Evolutionary conservation across 2,888 invertebrate species (phyloP).

Genomic region (Ferdinandea cuprea): DNA sequence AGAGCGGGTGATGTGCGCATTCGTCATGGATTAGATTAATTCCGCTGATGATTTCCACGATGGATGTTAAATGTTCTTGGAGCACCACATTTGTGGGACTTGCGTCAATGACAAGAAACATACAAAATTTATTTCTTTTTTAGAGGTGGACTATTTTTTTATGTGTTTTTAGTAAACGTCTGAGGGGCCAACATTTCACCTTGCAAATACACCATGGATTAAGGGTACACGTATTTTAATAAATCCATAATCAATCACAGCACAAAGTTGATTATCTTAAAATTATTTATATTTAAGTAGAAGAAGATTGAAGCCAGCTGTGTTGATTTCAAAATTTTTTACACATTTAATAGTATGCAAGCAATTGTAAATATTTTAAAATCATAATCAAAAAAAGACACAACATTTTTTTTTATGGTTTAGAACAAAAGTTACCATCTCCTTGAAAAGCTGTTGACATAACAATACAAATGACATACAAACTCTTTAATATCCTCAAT

Average conservation of each 20-base stretch:
- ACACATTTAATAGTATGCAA: too few species aligned
- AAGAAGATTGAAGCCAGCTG: too few species aligned
- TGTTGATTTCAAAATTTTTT: too few species aligned
- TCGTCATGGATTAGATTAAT: slow-evolving; percentile 67
- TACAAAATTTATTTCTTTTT: slow-evolving; percentile 18
- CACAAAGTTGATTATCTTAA: too few species aligned
- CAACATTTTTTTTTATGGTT: too few species aligned
- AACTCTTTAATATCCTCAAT: too few species aligned
- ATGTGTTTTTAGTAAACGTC: slow-evolving; percentile 3
- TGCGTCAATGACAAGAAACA: slow-evolving; percentile 46
- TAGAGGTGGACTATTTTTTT: slow-evolving; percentile 4
- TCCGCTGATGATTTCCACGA: slow-evolving; percentile 42
- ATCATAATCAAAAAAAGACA: too few species aligned
- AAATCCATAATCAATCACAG: not conserved
- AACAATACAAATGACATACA: too few species aligned
- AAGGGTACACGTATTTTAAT: not conserved
- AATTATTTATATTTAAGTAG: too few species aligned
- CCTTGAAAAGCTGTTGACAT: too few species aligned
- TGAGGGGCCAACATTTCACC: not conserved
- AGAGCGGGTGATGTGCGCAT: slow-evolving; percentile 54
- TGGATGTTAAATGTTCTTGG: slow-evolving; percentile 34
- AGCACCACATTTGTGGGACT: slow-evolving; percentile 32
- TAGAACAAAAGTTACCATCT: too few species aligned
- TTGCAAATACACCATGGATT: not conserved
- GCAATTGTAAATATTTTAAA: too few species aligned